A percentile compares a stretch with the other conserved stretches of the same genome.
phyloP scores from a whole-genome alignment of 2,113 vertebrate genomes.

The Chauna torquata region DNA sequence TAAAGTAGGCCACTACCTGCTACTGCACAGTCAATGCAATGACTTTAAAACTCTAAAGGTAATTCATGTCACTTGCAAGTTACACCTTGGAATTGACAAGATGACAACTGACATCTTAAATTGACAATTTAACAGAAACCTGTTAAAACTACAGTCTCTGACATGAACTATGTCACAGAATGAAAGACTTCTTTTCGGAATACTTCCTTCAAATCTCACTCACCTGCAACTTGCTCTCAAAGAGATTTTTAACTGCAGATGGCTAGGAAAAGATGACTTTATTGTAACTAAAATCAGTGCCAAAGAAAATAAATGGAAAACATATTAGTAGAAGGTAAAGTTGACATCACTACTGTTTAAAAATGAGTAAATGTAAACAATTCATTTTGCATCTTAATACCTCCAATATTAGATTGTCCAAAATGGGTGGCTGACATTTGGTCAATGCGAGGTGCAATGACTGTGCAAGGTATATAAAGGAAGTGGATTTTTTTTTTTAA shows the following conservation, averaged over 20 bases:
- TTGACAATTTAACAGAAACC: background rate
- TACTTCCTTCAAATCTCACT: background rate
- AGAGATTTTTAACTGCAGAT: background rate
- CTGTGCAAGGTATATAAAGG: background rate
- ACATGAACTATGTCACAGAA: background rate
- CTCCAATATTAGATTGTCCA: background rate
- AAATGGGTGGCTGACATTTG: background rate
- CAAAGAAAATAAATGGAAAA: background rate
- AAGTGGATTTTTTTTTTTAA: background rate
- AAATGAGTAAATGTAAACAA: background rate
- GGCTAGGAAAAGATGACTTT: background rate
- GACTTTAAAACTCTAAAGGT: background rate
- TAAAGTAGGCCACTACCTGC: conserved; percentile 4
- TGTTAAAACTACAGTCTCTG: background rate
- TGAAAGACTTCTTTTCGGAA: background rate
- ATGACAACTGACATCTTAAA: conserved; percentile 26
- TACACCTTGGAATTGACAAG: background rate
- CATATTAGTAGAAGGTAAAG: background rate
- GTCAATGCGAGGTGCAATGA: background rate
- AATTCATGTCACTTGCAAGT: background rate
- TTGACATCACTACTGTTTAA: background rate
- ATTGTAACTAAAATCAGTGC: background rate
- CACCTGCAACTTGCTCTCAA: background rate
- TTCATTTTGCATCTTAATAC: background rate
- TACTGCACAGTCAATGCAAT: background rate